phyloP scores from a whole-genome alignment of 2,797 vertebrate species.

The Myotis planiceps region DNA sequence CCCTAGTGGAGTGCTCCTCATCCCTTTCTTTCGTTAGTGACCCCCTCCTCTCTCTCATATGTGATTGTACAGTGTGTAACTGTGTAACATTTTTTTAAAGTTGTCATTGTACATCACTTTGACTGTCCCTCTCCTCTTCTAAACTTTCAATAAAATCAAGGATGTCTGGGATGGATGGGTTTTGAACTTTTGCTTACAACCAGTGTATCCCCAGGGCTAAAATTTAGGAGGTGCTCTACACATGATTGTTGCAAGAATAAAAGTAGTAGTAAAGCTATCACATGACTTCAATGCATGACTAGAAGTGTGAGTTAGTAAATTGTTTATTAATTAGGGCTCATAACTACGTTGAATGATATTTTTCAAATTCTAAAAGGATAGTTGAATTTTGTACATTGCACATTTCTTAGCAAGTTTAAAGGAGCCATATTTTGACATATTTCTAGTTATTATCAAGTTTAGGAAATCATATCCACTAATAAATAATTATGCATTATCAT shows the following conservation, averaged over 20 bases:
- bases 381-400: not conserved
- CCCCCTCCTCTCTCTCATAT: not conserved
- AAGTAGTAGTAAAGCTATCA: not conserved
- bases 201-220: not conserved
- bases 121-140: not conserved
- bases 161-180: not conserved
- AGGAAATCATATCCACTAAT: not conserved
- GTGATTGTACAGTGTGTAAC: not conserved
- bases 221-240: not conserved
- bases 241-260: not conserved
- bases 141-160: not conserved
- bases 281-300: not conserved
- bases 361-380: not conserved
- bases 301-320: not conserved
- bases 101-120: not conserved
- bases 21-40: not conserved
- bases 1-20: not conserved
- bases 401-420: not conserved
- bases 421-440: not conserved
- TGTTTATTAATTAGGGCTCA: not conserved
- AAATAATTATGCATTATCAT: constrained; percentile 22
- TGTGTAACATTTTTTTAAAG: not conserved
- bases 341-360: not conserved
- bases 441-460: not conserved
- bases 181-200: not conserved